Percentiles rank a stretch among this genome's conserved stretches.
These are phyloP conservation scores for Sepioteuthis lessoniana DNA, from an alignment of 2,888 invertebrate genomes.

Conservation along the genomic window DNA sequence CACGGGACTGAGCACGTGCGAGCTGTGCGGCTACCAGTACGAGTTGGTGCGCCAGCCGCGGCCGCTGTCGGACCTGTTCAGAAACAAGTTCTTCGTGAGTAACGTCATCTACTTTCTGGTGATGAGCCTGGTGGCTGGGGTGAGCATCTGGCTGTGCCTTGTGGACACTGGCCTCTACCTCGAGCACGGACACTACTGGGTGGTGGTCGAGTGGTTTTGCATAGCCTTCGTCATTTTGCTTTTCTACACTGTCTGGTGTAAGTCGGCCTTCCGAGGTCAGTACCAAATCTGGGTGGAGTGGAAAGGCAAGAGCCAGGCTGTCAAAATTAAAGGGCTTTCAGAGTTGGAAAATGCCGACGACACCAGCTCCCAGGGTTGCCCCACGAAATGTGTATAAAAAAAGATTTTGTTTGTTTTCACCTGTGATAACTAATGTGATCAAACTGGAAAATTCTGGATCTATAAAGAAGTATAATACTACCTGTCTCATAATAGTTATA, in stretches of 20 bases:
- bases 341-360: not conserved
- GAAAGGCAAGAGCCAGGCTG: not conserved
- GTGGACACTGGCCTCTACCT: conserved; percentile 73
- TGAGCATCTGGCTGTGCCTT: conserved; percentile 77
- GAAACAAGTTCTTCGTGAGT: conserved; percentile 75
- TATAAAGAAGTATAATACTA: not conserved
- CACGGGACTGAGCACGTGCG: conserved; percentile 84
- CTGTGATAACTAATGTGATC: too few species aligned
- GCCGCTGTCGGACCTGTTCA: conserved; percentile 75
- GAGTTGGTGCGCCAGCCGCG: conserved; percentile 79
- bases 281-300: not conserved
- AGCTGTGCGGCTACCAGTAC: conserved; percentile 83
- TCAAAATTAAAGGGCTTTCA: not conserved
- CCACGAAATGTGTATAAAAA: not conserved
- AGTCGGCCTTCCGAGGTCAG: not conserved
- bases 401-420: too few species aligned
- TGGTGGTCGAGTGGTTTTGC: not conserved
- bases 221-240: not conserved
- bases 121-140: conserved; percentile 79
- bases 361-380: not conserved
- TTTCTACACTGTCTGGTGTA: not conserved
- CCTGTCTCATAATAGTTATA: not conserved
- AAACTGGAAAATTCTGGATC: not conserved
- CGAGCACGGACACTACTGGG: not conserved
- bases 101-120: conserved; percentile 79